These are phyloP conservation scores for Remorina albescens DNA, from an alignment of 2,797 vertebrate species.

Conservation along the genomic window DNA sequence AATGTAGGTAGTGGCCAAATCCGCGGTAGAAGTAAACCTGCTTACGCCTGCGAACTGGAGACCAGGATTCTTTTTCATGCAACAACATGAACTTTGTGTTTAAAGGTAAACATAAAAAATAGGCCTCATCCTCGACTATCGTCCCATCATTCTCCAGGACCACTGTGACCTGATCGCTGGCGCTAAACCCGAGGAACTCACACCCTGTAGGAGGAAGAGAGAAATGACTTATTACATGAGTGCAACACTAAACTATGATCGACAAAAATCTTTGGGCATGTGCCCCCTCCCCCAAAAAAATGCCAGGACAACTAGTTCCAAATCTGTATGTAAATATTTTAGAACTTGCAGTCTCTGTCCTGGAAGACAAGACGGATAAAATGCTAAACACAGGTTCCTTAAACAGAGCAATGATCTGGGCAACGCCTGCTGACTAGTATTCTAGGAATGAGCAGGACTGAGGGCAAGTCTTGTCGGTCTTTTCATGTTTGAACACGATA, in stretches of 20 bases:
- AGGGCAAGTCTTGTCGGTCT: slow-evolving; percentile 16
- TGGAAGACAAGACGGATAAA: neutral
- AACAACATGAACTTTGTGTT: slow-evolving; percentile 94
- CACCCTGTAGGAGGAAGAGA: slow-evolving; percentile 75
- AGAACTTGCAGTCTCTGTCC: neutral
- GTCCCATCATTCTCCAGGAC: slow-evolving; percentile 96
- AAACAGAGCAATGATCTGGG: neutral
- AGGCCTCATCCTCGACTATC: slow-evolving; percentile 93
- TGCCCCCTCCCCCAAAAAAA: neutral
- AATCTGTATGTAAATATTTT: neutral
- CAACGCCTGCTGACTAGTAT: slow-evolving; percentile 66
- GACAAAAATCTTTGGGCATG: neutral
- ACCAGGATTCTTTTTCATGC: slow-evolving; percentile 87
- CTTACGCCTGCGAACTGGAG: slow-evolving; percentile 76
- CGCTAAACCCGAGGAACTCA: slow-evolving; percentile 82
- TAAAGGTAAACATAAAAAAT: slow-evolving; percentile 91
- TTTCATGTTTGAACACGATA: slow-evolving; percentile 59
- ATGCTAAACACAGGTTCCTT: neutral
- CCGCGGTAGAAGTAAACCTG: neutral
- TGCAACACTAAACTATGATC: neutral
- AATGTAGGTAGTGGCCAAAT: neutral
- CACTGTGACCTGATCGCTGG: slow-evolving; percentile 80
- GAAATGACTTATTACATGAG: neutral
- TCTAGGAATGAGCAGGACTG: slow-evolving; percentile 66
- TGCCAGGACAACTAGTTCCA: neutral